Evolutionary conservation across 2,797 vertebrate species (phyloP).

Genomic region (Acanthornis magna): DNA sequence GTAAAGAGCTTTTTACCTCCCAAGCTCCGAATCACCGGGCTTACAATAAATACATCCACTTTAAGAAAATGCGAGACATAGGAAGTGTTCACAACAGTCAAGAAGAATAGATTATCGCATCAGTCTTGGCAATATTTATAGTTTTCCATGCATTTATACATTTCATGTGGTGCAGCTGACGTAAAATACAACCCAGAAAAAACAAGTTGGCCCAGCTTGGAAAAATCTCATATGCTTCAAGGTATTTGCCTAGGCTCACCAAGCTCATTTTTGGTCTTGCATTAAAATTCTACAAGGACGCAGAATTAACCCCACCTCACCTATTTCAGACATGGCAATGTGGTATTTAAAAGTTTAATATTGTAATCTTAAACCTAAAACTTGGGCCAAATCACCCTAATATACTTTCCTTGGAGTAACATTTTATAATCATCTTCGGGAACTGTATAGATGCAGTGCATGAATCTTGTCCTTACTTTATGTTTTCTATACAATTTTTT

Average conservation of each 20-base stretch:
- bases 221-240: slow-evolving; percentile 29
- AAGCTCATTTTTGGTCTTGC: slow-evolving; percentile 23
- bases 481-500: background rate
- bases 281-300: slow-evolving; percentile 31
- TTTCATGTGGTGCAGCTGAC: slow-evolving; percentile 5
- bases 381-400: background rate
- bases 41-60: background rate
- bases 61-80: slow-evolving; percentile 3
- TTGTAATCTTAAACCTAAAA: background rate
- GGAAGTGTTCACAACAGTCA: background rate
- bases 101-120: slow-evolving; percentile 18
- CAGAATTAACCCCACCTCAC: background rate
- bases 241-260: slow-evolving; percentile 35
- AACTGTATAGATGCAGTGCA: background rate
- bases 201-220: background rate
- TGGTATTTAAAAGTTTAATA: slow-evolving; percentile 24
- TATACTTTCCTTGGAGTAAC: background rate
- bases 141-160: slow-evolving; percentile 20
- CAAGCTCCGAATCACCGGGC: background rate
- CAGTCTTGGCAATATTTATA: slow-evolving; percentile 29
- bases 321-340: background rate
- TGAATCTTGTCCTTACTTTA: background rate
- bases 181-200: slow-evolving; percentile 14
- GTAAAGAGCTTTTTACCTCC: slow-evolving; percentile 9
- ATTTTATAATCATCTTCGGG: background rate